Evolutionary conservation across 2,113 vertebrate species (phyloP).

Genomic region (Prionailurus bengalensis): DNA sequence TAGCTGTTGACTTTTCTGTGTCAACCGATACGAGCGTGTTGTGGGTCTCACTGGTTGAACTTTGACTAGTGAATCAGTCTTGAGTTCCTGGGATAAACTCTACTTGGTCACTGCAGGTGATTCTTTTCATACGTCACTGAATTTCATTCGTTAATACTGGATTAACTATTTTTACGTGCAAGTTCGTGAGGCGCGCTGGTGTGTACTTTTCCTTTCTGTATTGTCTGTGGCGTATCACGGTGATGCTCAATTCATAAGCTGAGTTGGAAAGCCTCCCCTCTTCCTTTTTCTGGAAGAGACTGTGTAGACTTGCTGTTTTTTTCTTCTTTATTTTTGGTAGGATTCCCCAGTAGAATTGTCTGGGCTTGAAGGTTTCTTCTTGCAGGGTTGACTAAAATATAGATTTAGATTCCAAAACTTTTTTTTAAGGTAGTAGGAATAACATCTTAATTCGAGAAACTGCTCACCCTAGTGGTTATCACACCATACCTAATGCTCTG

Average conservation of each 20-base stretch:
- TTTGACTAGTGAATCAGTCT: background rate
- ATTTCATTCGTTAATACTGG: background rate
- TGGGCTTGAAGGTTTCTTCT: background rate
- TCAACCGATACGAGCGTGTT: background rate
- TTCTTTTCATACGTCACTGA: background rate
- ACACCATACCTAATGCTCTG: background rate
- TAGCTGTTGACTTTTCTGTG: background rate
- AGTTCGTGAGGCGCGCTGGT: background rate
- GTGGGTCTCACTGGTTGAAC: background rate
- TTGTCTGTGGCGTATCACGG: background rate
- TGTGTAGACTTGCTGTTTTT: background rate
- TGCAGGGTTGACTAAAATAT: background rate
- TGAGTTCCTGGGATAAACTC: background rate
- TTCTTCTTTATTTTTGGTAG: background rate
- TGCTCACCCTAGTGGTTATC: rapidly evolving
- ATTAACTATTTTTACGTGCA: background rate
- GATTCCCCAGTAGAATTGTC: background rate
- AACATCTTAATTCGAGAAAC: background rate
- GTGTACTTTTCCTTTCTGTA: background rate
- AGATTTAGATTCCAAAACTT: background rate
- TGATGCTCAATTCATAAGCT: background rate
- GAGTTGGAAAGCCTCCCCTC: background rate
- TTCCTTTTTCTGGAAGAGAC: background rate
- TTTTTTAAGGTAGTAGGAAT: background rate
- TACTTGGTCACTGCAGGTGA: too few species aligned